Percentiles rank a stretch among this genome's conserved stretches.
Evolutionary conservation across 1,140 invertebrate genomes (phyloP).

Genomic region (Drosophila arawakana): DNA sequence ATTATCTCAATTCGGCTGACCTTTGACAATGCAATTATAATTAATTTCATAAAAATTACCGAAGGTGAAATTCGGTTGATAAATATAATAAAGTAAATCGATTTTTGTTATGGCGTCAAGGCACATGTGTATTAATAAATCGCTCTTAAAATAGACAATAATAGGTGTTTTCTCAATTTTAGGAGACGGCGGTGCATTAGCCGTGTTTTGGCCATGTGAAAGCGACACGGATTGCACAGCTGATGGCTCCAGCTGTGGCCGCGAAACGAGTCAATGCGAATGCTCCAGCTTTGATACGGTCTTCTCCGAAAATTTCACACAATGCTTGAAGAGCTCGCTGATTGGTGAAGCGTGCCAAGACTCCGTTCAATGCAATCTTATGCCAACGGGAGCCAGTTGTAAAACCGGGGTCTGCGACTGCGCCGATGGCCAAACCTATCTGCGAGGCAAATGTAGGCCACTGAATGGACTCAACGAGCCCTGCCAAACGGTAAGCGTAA

Average conservation of each 20-base stretch:
- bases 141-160: constrained; percentile 14
- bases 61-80: background rate
- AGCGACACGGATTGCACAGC: constrained; percentile 73
- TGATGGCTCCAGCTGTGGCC: constrained; percentile 65
- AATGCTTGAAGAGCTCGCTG: constrained; percentile 77
- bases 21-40: constrained; percentile 21
- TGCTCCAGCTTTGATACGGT: constrained; percentile 71
- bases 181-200: constrained; percentile 64
- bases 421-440: constrained; percentile 82
- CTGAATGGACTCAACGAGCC: constrained; percentile 71
- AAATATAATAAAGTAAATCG: constrained; percentile 2
- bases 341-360: constrained; percentile 82
- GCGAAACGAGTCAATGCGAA: constrained; percentile 55
- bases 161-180: constrained; percentile 15
- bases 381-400: constrained; percentile 84
- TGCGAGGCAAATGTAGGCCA: constrained; percentile 77
- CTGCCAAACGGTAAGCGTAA: constrained; percentile 63
- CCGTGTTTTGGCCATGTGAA: constrained; percentile 81
- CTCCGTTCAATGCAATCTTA: constrained; percentile 83
- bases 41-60: constrained; percentile 25
- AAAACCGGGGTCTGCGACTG: constrained; percentile 84
- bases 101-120: background rate
- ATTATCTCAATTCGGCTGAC: background rate
- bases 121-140: background rate
- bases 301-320: constrained; percentile 65